Evolutionary conservation across 2,888 invertebrate genomes (phyloP), one percentile per base, ranked within the genome.

Genomic region (Drosophila fulvimacula): DNA sequence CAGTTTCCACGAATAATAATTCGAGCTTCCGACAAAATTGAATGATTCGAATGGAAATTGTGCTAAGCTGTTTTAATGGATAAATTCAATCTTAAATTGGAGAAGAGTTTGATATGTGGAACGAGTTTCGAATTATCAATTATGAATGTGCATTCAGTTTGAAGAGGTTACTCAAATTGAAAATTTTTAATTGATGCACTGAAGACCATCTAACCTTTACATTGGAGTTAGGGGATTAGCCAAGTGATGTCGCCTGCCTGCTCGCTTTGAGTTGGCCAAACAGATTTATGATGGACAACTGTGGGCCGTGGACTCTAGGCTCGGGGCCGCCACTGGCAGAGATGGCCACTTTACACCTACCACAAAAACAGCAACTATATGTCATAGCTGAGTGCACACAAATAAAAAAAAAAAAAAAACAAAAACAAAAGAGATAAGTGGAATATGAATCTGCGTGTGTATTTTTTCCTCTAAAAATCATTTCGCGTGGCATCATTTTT

Each of bases 251-350:
- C 17, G 21, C 3, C 27, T n/a, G 2, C 24, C 30, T 42, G 9
- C n/a, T 19, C 1, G 13, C 3, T n/a, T 76, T 73, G 76, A 73
- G 81, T 66, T 65, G 68, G 48, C 57, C 58, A 69, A 53, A 55
- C 63, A 71, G 72, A 84, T 84, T 79, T 82, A 68, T 79, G 81
- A 73, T 67, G 83, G 66, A 73, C 69, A 81, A 83, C 69, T 69
- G 67, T 70, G 34, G 21, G 59, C 72, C 71, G 55, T 72, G 74
- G 73, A 55, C 48, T 59, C 17, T 5, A 13, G 6, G 27, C 19
- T 15, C 19, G 5, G 1, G 15, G 17, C 9, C 13, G 10, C 11
- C 41, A 5, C 24, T 56, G 21, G 19, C 52, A 42, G 56, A 51
- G 42, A 49, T 63, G 61, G 55, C 60, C 79, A 82, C 74, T 82